These are phyloP conservation scores for Calidris pygmaea DNA, from an alignment of 2,113 vertebrate genomes.

Conservation along the genomic window DNA sequence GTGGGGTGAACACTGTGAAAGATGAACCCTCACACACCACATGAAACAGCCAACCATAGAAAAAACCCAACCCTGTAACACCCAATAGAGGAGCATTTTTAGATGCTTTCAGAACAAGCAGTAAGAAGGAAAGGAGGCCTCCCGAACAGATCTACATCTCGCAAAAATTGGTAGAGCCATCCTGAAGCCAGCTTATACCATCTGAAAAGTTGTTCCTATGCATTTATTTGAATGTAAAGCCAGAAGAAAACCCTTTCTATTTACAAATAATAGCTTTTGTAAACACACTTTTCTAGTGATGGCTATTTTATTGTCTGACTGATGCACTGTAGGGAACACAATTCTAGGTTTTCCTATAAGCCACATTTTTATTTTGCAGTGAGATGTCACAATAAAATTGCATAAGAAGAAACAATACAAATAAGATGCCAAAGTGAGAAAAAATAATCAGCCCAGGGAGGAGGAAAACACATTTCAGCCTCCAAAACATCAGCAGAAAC, in stretches of 20 bases:
- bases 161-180: background rate
- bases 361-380: constrained; percentile 48
- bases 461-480: constrained; percentile 35
- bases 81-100: rapidly evolving
- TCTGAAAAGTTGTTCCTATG: background rate
- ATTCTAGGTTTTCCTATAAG: constrained; percentile 33
- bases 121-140: background rate
- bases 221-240: background rate
- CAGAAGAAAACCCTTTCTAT: background rate
- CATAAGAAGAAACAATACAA: background rate
- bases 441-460: constrained; percentile 44
- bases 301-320: constrained; percentile 51
- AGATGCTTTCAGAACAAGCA: background rate
- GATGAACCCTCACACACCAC: background rate
- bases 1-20: background rate
- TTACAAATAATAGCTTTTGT: constrained; percentile 20
- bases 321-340: constrained; percentile 23
- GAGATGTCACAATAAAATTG: constrained; percentile 49
- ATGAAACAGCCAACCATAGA: background rate
- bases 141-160: background rate
- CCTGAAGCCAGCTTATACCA: background rate
- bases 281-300: constrained; percentile 21
- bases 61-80: background rate
- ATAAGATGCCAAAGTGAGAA: constrained; percentile 45
- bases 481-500: constrained; percentile 44